Conservation (phyloP, 2,888 invertebrate species). For the Amiota mariae region DNA sequence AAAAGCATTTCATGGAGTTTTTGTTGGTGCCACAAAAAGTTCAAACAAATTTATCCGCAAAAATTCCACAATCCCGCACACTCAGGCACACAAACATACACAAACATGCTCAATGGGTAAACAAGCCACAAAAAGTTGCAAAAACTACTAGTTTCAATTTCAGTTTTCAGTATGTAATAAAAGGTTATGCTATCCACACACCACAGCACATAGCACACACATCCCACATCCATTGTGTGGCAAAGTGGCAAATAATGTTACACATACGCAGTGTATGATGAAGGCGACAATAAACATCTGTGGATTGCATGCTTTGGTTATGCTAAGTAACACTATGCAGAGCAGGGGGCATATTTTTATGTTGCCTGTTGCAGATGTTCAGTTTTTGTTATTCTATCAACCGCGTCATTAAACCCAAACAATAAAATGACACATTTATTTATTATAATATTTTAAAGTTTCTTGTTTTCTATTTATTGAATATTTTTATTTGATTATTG, state of each 20-base stretch:
- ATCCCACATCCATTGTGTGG: not conserved
- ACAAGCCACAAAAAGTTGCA: conserved; percentile 21
- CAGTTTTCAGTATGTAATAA: conserved; percentile 4
- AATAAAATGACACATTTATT: not conserved
- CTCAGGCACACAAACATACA: not conserved
- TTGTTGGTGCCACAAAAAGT: conserved; percentile 6
- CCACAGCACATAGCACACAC: not conserved
- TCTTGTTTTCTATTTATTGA: not conserved
- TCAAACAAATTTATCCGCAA: conserved; percentile 18
- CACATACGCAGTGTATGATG: conserved; percentile 44
- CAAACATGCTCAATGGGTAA: not conserved
- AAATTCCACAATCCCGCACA: conserved; percentile 2
- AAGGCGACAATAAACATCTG: conserved; percentile 21
- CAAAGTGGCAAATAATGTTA: conserved; percentile 24
- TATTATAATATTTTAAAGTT: too few relatives aligned
- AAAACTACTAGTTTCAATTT: conserved; percentile 17
- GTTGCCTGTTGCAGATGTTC: conserved; percentile 38
- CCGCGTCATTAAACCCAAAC: not conserved
- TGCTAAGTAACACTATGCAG: too few relatives aligned
- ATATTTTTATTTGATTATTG: not conserved
- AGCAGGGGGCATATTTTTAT: not conserved
- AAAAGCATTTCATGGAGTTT: not conserved
- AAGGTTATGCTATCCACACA: conserved; percentile 1
- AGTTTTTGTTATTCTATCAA: not conserved
- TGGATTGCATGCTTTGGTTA: conserved; percentile 30